phyloP scores from a whole-genome alignment of 2,113 vertebrate genomes.

The Oplegnathus fasciatus region DNA sequence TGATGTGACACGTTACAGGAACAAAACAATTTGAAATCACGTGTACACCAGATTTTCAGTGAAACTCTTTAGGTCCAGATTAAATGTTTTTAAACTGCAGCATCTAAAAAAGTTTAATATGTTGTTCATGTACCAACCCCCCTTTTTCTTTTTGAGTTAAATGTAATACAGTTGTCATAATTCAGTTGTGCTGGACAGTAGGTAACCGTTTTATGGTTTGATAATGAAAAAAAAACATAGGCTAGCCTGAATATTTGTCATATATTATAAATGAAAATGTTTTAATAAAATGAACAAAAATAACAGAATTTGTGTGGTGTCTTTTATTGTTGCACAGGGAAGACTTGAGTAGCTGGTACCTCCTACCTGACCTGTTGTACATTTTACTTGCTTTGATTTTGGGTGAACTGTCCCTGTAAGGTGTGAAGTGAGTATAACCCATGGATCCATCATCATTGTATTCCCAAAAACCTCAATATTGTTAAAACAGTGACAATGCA shows the following conservation, averaged over 20 bases:
- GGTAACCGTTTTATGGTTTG: constrained; percentile 67
- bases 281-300: constrained; percentile 81
- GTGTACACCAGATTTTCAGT: constrained; percentile 12
- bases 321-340: background rate
- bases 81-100: constrained; percentile 42
- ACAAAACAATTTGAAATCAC: constrained; percentile 13
- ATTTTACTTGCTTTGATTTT: background rate
- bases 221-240: constrained; percentile 62
- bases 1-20: constrained; percentile 4
- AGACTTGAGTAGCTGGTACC: background rate
- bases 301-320: constrained; percentile 10
- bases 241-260: constrained; percentile 73
- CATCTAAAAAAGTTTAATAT: constrained; percentile 28
- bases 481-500: background rate
- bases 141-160: constrained; percentile 47
- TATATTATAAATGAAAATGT: constrained; percentile 78
- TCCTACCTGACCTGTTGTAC: background rate
- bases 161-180: constrained; percentile 51
- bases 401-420: background rate
- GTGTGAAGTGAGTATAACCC: background rate
- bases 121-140: constrained; percentile 44
- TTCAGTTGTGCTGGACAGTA: constrained; percentile 59
- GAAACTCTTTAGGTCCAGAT: background rate
- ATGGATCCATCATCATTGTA: background rate
- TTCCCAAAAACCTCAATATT: background rate